Evolutionary conservation across 1,140 invertebrate species (phyloP).

Genomic region (Portunus trituberculatus): DNA sequence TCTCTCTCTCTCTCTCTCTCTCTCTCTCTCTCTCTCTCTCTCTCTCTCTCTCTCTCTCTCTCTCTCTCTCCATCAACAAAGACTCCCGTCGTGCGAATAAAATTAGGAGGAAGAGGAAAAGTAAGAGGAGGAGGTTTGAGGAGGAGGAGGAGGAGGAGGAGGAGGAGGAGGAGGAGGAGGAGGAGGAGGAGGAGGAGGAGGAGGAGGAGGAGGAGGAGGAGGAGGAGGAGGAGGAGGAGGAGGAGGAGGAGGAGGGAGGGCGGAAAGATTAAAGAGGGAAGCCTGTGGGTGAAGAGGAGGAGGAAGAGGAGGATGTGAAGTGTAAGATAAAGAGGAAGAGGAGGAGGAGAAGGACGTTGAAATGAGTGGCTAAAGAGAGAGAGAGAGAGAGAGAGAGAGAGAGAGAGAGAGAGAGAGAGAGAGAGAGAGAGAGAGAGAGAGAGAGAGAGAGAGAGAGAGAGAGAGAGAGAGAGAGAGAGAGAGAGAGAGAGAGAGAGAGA

Average conservation of each 20-base stretch:
- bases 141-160: too few relatives aligned
- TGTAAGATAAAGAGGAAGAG: background rate
- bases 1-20: too few relatives aligned
- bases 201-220: background rate
- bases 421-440: background rate
- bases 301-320: background rate
- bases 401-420: background rate
- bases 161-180: background rate
- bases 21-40: too few relatives aligned
- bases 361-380: background rate
- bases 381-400: slow-evolving; percentile 18
- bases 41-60: too few relatives aligned
- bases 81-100: background rate
- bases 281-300: background rate
- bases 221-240: too few relatives aligned
- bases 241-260: too few relatives aligned
- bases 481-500: background rate
- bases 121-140: too few relatives aligned
- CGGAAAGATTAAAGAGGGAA: too few relatives aligned
- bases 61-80: background rate
- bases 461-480: background rate
- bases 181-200: background rate
- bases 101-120: background rate
- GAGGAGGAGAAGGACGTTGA: background rate
- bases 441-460: background rate